Evolutionary conservation across 2,113 vertebrate species (phyloP).

Genomic region (Elgaria multicarinata): DNA sequence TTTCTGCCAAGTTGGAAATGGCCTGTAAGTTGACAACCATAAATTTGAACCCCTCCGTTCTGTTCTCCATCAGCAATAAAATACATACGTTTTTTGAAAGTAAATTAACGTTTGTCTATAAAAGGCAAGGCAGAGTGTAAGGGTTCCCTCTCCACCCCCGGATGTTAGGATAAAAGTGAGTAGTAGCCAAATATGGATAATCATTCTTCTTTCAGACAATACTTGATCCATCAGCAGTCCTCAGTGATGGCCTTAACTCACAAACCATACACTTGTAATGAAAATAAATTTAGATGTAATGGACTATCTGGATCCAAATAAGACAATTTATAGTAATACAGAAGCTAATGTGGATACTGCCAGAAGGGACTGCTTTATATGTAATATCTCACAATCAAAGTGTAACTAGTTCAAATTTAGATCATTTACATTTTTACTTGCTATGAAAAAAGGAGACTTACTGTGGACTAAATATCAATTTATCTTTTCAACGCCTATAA

Average conservation of each 20-base stretch:
- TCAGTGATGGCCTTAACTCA: slow-evolving; percentile 11
- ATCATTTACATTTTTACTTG: neutral
- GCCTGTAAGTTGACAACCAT: slow-evolving; percentile 63
- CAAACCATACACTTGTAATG: slow-evolving; percentile 33
- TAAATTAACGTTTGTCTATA: slow-evolving; percentile 14
- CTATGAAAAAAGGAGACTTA: neutral
- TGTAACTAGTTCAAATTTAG: neutral
- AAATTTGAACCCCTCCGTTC: slow-evolving; percentile 19
- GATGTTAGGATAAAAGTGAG: neutral
- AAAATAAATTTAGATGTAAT: neutral
- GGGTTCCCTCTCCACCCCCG: neutral
- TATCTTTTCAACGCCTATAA: slow-evolving; percentile 41
- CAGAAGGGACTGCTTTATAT: slow-evolving; percentile 1
- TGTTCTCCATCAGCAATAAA: neutral
- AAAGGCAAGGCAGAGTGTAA: neutral
- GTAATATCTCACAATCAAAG: neutral
- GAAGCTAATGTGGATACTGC: slow-evolving; percentile 16
- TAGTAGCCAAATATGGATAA: neutral
- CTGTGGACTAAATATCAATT: slow-evolving; percentile 32
- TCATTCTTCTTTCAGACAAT: slow-evolving; percentile 33
- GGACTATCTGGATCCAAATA: slow-evolving; percentile 10
- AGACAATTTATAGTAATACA: slow-evolving; percentile 46
- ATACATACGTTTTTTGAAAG: neutral
- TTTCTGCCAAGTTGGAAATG: slow-evolving; percentile 65
- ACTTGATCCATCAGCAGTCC: neutral